A percentile compares a stretch with the other conserved stretches of the same genome.
These are phyloP conservation scores for Umimayanthus chanpuru DNA, from an alignment of 92 coral and sea anemone genomes.

Conservation along the genomic window DNA sequence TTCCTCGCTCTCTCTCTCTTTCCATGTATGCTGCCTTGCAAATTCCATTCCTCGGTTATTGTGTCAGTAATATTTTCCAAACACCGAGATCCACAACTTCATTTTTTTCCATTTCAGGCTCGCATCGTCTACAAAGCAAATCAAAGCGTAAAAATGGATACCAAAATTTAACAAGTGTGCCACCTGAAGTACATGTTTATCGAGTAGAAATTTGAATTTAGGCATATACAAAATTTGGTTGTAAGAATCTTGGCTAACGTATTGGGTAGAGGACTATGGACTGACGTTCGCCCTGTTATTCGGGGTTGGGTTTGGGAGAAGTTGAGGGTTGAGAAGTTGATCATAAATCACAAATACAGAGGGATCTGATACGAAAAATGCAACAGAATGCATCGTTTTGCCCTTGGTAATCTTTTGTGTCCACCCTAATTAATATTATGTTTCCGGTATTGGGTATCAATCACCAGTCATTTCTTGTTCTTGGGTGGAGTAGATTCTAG, in stretches of 20 bases:
- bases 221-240: background rate
- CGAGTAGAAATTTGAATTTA: background rate
- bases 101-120: slow-evolving; percentile 6
- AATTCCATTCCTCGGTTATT: background rate
- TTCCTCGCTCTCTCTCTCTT: background rate
- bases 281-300: background rate
- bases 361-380: too few species aligned
- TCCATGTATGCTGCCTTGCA: background rate
- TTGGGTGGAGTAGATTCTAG: too few species aligned
- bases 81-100: too few species aligned
- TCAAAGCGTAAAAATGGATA: slow-evolving; percentile 7
- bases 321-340: too few species aligned
- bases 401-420: too few species aligned
- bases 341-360: too few species aligned
- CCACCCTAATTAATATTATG: too few species aligned
- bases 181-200: background rate
- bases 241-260: background rate
- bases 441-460: too few species aligned
- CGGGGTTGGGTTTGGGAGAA: too few species aligned
- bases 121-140: slow-evolving; percentile 35
- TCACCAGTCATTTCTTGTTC: too few species aligned
- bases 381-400: too few species aligned
- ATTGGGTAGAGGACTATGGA: background rate
- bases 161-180: background rate
- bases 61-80: background rate